These are phyloP conservation scores for Pangasianodon gigas DNA, from an alignment of 2,113 vertebrate genomes.

Conservation along the genomic window DNA sequence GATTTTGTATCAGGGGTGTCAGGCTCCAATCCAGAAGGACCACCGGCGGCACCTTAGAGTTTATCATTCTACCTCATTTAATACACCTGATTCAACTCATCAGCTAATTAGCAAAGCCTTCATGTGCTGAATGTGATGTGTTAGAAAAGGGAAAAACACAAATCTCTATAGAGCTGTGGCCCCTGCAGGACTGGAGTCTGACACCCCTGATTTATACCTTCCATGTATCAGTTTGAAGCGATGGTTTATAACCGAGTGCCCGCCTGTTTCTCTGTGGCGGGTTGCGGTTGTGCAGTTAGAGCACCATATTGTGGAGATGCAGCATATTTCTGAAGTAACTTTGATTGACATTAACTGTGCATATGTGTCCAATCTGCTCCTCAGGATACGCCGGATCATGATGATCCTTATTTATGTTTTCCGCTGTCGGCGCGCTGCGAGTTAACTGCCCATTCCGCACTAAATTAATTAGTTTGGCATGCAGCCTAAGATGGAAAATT, in stretches of 20 bases:
- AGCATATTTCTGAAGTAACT: conserved; percentile 49
- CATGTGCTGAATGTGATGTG: conserved; percentile 4
- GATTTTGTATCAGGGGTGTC: conserved; percentile 2
- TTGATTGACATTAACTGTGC: conserved; percentile 64
- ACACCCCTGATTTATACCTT: conserved; percentile 27
- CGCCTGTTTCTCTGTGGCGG: conserved; percentile 36
- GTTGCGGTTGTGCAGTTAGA: conserved; percentile 41
- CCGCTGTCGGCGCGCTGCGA: conserved; percentile 59
- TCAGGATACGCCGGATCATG: conserved; percentile 56
- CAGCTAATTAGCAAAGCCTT: conserved; percentile 21
- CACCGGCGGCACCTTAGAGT: background rate
- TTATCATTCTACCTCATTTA: conserved; percentile 27
- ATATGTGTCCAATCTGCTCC: conserved; percentile 63
- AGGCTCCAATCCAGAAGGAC: conserved; percentile 3
- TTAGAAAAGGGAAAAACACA: conserved; percentile 4
- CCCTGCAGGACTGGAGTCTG: conserved; percentile 28
- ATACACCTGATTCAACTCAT: conserved; percentile 33
- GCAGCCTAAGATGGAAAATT: conserved; percentile 62
- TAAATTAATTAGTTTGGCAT: conserved; percentile 67
- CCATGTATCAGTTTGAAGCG: conserved; percentile 3
- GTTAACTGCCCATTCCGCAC: conserved; percentile 65
- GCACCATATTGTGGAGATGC: conserved; percentile 52
- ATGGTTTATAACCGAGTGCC: conserved; percentile 23
- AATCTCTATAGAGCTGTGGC: conserved; percentile 27
- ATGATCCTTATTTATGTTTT: conserved; percentile 66